Evolutionary conservation across 2,113 vertebrate genomes (phyloP), one percentile per base, ranked within the genome.

Genomic region (Hydrochoerus hydrochaeris): DNA sequence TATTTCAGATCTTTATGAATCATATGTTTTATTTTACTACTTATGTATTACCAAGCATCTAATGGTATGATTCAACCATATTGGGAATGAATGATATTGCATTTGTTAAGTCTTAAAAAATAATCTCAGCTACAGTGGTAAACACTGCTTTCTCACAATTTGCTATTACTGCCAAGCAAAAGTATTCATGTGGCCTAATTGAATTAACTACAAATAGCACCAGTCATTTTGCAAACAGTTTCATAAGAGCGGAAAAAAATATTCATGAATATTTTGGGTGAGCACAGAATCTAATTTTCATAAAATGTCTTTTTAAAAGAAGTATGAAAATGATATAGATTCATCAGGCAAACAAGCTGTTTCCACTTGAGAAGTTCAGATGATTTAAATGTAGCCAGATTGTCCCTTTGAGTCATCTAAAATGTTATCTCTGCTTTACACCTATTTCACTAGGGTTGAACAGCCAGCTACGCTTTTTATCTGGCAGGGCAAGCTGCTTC

Each of bases 271-370:
- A 90, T 97, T 94, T 86, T 83, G 38, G 17, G 41, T 96, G 35
- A 97, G 38, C 46, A 96, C 22, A 93, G 63, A 95, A 90, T 90
- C 71, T 12, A 57, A 90, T 83, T 78, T 96, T n/a, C 54, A 88
- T 93, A 92, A 98, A 96, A 96, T 63, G 14, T 80, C 87, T 67
- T 85, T 95, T 82, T 85, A 38, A 96, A 92, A 96, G 78, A 82
- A 96, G 95, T 82, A 96, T 73, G 49, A 73, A 93, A 91, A 78
- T 90, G 28, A 93, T 96, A 85, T 24, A 77, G 67, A 95, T 94
- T 90, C 90, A 97, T 83, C 52, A 85, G 77, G 22, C 77, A 85
- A 88, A 96, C 26, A 97, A 96, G 83, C 67, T 90, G 49, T 94
- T 96, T 94, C 83, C 49, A 85, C 75, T 93, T 88, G 65, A 93